phyloP scores from a whole-genome alignment of 1,140 invertebrate genomes.

The Heliothis virescens region DNA sequence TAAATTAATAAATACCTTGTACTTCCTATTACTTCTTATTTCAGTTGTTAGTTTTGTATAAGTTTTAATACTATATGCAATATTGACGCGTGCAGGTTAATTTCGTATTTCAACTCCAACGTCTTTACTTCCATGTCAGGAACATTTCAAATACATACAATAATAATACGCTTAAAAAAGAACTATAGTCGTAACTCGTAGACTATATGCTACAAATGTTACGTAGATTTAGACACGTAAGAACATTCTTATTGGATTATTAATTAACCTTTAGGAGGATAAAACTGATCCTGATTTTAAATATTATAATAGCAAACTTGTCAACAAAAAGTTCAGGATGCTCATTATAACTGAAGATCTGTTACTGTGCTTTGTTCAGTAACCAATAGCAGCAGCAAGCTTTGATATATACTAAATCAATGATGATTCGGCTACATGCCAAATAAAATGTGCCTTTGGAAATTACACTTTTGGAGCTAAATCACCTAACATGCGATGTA shows the following conservation, averaged over 20 bases:
- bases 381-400: slow-evolving; percentile 42
- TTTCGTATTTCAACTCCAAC: slow-evolving; percentile 15
- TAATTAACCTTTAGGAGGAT: slow-evolving; percentile 18
- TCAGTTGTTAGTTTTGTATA: slow-evolving; percentile 37
- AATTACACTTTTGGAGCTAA: slow-evolving; percentile 46
- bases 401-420: slow-evolving; percentile 33
- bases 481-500: slow-evolving; percentile 45
- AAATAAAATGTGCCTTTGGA: slow-evolving; percentile 62
- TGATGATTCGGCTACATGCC: slow-evolving; percentile 52
- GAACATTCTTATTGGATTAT: slow-evolving; percentile 61
- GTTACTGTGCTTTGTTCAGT: slow-evolving; percentile 74
- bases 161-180: slow-evolving; percentile 67
- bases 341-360: slow-evolving; percentile 78
- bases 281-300: slow-evolving; percentile 17
- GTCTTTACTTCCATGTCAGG: slow-evolving; percentile 63
- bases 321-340: slow-evolving; percentile 73
- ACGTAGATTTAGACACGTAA: slow-evolving; percentile 58
- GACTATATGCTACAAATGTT: slow-evolving; percentile 53
- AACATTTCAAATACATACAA: slow-evolving; percentile 56
- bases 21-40: slow-evolving; percentile 51
- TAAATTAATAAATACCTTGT: slow-evolving; percentile 65
- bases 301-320: slow-evolving; percentile 49
- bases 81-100: slow-evolving; percentile 28
- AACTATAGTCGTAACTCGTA: slow-evolving; percentile 54
- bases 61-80: slow-evolving; percentile 26